Conservation (phyloP, 2,113 vertebrate species). For the Ahaetulla prasina region DNA sequence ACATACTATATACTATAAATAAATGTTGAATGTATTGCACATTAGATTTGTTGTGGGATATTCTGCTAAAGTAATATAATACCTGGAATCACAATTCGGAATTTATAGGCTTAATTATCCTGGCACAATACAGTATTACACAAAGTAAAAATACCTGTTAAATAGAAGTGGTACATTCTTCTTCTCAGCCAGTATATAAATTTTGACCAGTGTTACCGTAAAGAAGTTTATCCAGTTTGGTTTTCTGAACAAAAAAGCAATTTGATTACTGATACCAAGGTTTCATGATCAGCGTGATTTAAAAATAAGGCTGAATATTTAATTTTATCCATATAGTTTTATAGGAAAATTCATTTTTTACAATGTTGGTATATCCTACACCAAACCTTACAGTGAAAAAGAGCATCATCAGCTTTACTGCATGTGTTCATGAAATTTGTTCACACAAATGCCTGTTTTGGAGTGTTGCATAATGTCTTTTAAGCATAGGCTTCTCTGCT, state of each 20-base stretch:
- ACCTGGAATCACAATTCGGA: not conserved
- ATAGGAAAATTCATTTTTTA: constrained; percentile 17
- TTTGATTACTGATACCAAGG: not conserved
- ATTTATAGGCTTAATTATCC: not conserved
- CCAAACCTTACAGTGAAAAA: constrained; percentile 82
- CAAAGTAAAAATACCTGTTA: not conserved
- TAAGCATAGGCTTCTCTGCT: constrained; percentile 95
- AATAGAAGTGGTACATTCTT: not conserved
- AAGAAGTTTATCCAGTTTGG: not conserved
- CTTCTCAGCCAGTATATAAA: not conserved
- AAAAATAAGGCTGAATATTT: not conserved
- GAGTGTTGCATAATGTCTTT: constrained; percentile 99
- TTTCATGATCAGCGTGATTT: not conserved
- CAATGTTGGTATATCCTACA: constrained; percentile 85
- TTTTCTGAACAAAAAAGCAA: constrained; percentile 1
- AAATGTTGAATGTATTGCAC: constrained; percentile 96
- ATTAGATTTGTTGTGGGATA: constrained; percentile 96
- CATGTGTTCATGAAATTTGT: constrained; percentile 98
- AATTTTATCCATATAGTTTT: not conserved
- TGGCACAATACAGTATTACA: not conserved
- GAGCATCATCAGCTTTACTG: constrained; percentile 96
- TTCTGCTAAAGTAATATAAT: constrained; percentile 21
- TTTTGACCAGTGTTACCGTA: not conserved
- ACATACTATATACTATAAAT: constrained; percentile 72
- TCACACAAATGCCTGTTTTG: constrained; percentile 94